Percentiles rank a stretch among this genome's conserved stretches.
These are phyloP conservation scores for Myiozetetes cayanensis DNA, from an alignment of 2,113 vertebrate species.

Conservation along the genomic window DNA sequence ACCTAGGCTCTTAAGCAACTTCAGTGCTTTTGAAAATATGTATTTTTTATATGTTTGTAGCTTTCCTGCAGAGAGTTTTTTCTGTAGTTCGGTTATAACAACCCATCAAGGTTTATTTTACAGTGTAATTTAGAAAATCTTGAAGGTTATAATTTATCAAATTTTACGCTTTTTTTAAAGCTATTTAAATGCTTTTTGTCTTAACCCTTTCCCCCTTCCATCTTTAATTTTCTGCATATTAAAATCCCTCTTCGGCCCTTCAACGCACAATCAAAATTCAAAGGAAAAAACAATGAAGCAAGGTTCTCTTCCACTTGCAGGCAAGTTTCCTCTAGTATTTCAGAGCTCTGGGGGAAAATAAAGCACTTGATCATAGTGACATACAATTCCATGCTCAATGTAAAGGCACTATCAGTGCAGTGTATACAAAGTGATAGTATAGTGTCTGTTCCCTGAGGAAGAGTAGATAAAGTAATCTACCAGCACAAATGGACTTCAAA, in stretches of 20 bases:
- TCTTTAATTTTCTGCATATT: not conserved
- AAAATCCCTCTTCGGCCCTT: not conserved
- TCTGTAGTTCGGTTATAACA: not conserved
- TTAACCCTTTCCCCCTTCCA: not conserved
- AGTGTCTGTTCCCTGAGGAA: slow-evolving; percentile 59
- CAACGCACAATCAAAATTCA: not conserved
- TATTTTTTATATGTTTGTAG: not conserved
- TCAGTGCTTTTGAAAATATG: not conserved
- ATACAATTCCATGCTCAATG: not conserved
- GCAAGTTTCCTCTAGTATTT: not conserved
- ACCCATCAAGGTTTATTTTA: not conserved
- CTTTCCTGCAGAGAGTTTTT: not conserved
- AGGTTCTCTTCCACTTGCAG: not conserved
- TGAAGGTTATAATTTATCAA: not conserved
- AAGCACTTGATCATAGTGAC: not conserved
- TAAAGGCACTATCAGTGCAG: slow-evolving; percentile 31
- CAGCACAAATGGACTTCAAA: slow-evolving; percentile 56
- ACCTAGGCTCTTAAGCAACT: not conserved
- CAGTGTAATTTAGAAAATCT: not conserved
- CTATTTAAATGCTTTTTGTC: not conserved
- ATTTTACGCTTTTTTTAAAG: fast-evolving
- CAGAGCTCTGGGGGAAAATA: slow-evolving; percentile 10
- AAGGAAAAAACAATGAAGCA: not conserved
- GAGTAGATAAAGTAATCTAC: slow-evolving; percentile 64
- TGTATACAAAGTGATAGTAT: slow-evolving; percentile 59